Base-by-base conservation (phyloP, 2,797 vertebrate genomes). In the Orestias chungarensis region DNA sequence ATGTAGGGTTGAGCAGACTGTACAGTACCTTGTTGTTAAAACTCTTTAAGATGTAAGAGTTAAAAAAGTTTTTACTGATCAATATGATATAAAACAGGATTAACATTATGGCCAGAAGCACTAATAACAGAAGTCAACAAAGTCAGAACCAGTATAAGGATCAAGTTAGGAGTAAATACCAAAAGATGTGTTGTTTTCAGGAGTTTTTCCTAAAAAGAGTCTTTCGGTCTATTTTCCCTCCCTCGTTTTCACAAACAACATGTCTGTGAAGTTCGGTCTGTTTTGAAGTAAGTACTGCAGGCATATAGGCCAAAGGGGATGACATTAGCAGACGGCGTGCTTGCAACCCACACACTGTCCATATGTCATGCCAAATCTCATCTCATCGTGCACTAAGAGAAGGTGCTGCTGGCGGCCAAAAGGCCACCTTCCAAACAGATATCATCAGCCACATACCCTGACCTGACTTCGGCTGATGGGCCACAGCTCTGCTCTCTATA, bases 301-400 rank as follows among this genome's bases (percentile, higher is more conserved):
- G 72, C 81, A 49, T 31, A 66, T 2, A 70, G 83, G 86, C 81
- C 86, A 91, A 82, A 82, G 87, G 79, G 49, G 57, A 50, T 69
- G 86, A 82, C 89, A 86, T 87, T 78, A 88, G 66, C 87, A 91
- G 86, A 84, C 64, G 82, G 82, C 59, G 55, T 12, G 61, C 80
- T 77, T 12, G 44, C 14, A 52, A 76, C 76, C 84, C 46, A 55
- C 82, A 85, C 67, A 72, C 49, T 59, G 75, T 52, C 89, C 89
- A 89, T 90, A 90, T 90, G 91, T 86, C 83, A 79, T 6, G 67
- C 68, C 77, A 82, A 73, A 89, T 78, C 71, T 71, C 74, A 78
- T 85, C 86, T 72, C 66, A 68, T 79, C 81, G 10, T 25, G 31
- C 0, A 0, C 75, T 52, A 70, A 78, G 74, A 71, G 64, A 82